Conservation (phyloP, 2,888 invertebrate genomes). For the Hoplodrina blanda region DNA sequence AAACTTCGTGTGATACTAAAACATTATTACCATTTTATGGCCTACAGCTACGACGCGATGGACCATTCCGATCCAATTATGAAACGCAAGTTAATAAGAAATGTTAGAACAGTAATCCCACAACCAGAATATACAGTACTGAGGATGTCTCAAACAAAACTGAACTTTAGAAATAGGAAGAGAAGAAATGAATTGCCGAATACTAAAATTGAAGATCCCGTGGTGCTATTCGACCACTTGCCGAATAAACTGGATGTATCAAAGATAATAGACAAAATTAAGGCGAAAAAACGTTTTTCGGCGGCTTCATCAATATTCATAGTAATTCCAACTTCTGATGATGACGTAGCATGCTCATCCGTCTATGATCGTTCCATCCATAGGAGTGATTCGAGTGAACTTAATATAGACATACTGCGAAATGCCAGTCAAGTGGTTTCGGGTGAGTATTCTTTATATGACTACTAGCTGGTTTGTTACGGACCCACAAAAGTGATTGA, state of each 20-base stretch:
- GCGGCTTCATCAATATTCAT: conserved; percentile 71
- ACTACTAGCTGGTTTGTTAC: background rate
- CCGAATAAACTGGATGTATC: conserved; percentile 60
- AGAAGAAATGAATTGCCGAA: conserved; percentile 7
- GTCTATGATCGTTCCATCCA: background rate
- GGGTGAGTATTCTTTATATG: conserved; percentile 29
- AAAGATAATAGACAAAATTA: conserved; percentile 65
- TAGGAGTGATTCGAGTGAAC: conserved; percentile 1
- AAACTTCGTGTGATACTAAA: too few relatives aligned
- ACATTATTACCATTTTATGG: background rate
- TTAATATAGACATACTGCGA: background rate
- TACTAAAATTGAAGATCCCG: conserved; percentile 38
- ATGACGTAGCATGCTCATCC: conserved; percentile 51
- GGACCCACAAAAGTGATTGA: too few relatives aligned
- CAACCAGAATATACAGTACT: conserved; percentile 48
- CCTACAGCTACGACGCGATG: conserved; percentile 12
- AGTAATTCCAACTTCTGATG: conserved; percentile 69
- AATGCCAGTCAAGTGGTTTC: background rate
- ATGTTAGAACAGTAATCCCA: background rate
- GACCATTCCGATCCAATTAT: background rate
- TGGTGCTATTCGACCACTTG: conserved; percentile 61
- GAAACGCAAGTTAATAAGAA: conserved; percentile 6
- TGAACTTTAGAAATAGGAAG: background rate
- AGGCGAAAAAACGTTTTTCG: conserved; percentile 57
- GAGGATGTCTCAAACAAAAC: conserved; percentile 49